These are phyloP conservation scores for Typhlomys cinereus DNA, from an alignment of 2,113 vertebrate genomes.

Conservation along the genomic window DNA sequence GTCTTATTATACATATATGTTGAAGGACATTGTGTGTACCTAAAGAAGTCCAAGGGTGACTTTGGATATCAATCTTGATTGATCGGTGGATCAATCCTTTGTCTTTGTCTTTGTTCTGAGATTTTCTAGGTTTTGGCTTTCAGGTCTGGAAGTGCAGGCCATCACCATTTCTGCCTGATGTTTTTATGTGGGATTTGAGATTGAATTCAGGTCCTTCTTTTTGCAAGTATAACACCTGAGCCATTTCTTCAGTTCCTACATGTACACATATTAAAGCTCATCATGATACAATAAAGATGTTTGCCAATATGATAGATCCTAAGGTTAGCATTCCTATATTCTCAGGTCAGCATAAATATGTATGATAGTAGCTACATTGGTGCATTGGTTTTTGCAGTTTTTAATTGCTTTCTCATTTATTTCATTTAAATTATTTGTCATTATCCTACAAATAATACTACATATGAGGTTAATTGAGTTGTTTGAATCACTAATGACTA, in stretches of 20 bases:
- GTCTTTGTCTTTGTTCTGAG: no score
- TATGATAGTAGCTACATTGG: not conserved
- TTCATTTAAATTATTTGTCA: not conserved
- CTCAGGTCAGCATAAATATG: not conserved
- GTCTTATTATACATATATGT: not conserved
- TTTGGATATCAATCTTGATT: no score
- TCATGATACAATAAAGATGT: not conserved
- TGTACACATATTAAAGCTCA: not conserved
- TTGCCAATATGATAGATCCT: not conserved
- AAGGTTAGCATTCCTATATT: not conserved
- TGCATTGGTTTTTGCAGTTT: not conserved
- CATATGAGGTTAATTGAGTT: slow-evolving; percentile 35
- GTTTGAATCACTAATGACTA: slow-evolving; percentile 40
- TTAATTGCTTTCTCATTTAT: not conserved
- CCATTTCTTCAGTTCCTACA: no score
- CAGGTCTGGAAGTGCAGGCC: no score
- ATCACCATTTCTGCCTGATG: no score
- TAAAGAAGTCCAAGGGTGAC: no score
- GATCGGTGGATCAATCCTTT: no score
- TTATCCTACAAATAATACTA: not conserved
- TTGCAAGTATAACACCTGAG: no score
- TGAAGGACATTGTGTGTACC: no score
- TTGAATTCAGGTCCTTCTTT: no score
- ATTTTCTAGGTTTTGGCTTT: no score
- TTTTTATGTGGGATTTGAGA: no score